Conservation (phyloP, 2,113 vertebrate genomes). For the Rhinoptilus africanus region DNA sequence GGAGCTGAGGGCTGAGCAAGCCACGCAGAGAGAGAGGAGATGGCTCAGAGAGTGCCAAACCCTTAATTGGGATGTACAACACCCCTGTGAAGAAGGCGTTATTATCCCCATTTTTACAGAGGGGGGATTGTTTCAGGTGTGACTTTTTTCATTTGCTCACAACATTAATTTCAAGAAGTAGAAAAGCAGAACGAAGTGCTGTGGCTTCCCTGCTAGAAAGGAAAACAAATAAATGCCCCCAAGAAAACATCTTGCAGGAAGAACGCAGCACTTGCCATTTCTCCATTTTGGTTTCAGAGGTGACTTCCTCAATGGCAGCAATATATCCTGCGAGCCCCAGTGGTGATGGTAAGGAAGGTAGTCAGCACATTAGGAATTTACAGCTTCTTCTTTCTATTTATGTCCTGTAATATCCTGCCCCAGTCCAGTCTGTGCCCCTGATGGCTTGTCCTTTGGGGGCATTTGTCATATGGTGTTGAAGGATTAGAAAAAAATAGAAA, state of each 20-base stretch:
- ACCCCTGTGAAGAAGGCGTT: not conserved
- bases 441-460: not conserved
- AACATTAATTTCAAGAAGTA: not conserved
- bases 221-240: not conserved
- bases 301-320: not conserved
- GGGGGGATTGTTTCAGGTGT: not conserved
- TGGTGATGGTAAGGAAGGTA: not conserved
- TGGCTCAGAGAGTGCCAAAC: not conserved
- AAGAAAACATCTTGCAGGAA: not conserved
- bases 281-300: not conserved
- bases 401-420: not conserved
- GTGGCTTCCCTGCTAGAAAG: not conserved
- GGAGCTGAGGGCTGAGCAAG: not conserved
- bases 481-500: not conserved
- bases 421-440: not conserved
- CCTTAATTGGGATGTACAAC: not conserved
- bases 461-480: not conserved
- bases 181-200: not conserved
- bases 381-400: not conserved
- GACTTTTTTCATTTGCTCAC: constrained; percentile 31
- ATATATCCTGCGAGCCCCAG: not conserved
- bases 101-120: not conserved
- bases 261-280: not conserved
- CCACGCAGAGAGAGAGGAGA: not conserved
- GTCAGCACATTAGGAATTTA: not conserved